These are phyloP conservation scores for Poeciliopsis turneri DNA, from an alignment of 2,797 vertebrate species.

Conservation along the genomic window DNA sequence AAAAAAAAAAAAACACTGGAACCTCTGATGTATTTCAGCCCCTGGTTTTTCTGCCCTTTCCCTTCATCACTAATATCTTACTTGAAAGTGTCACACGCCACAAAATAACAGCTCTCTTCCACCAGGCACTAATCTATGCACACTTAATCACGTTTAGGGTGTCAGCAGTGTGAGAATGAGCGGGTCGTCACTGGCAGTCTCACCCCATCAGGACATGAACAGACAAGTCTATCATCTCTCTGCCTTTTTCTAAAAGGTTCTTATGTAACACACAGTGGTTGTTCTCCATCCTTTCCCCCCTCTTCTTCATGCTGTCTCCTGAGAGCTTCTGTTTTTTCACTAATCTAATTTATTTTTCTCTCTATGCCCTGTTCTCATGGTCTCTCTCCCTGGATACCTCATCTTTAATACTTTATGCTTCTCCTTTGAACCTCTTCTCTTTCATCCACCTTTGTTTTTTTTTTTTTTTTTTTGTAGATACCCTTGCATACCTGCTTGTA, in stretches of 20 bases:
- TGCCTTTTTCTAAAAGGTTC: constrained; percentile 3
- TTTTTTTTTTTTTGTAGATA: background rate
- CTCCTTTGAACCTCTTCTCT: constrained; percentile 8
- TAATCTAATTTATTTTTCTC: constrained; percentile 29
- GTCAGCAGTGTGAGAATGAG: constrained; percentile 20
- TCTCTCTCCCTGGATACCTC: background rate
- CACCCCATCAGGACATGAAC: constrained; percentile 23
- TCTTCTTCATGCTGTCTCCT: background rate
- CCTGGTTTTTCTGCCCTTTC: background rate
- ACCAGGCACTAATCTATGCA: constrained; percentile 26
- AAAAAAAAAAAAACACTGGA: too few species aligned
- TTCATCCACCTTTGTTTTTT: background rate
- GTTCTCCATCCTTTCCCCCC: constrained; percentile 1
- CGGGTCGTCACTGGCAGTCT: constrained; percentile 12
- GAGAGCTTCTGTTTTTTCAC: constrained; percentile 6
- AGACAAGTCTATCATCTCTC: constrained; percentile 12
- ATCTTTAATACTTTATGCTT: constrained; percentile 23
- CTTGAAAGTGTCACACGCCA: constrained; percentile 9
- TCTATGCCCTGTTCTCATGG: background rate
- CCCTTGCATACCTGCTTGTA: constrained; percentile 12
- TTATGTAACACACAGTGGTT: constrained; percentile 5
- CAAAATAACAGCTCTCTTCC: constrained; percentile 10
- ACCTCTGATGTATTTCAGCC: background rate
- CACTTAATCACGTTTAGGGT: constrained; percentile 37
- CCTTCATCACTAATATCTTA: background rate